Percentiles rank a stretch among this genome's conserved stretches.
Evolutionary conservation across 2,888 invertebrate species (phyloP).

Genomic region (Scaptomyza caliginosa): DNA sequence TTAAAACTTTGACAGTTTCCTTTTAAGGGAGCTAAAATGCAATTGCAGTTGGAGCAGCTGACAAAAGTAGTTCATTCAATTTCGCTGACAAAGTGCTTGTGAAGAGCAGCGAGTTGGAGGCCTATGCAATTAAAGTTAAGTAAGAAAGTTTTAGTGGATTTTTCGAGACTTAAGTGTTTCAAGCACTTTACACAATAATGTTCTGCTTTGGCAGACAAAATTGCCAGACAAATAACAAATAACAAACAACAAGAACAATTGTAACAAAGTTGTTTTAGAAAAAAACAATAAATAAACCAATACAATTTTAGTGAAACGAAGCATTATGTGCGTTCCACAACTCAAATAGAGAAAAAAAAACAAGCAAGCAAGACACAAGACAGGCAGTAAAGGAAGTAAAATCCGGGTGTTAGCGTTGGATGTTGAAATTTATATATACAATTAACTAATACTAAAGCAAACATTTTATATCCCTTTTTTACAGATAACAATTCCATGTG

Average conservation of each 20-base stretch:
- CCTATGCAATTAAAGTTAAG: slow-evolving; percentile 42
- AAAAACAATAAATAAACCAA: slow-evolving; percentile 72
- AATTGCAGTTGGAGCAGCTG: slow-evolving; percentile 13
- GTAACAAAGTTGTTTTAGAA: slow-evolving; percentile 51
- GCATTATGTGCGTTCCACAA: slow-evolving; percentile 22
- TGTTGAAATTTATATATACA: no score
- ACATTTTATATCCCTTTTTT: no score
- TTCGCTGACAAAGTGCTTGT: background rate
- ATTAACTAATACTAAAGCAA: no score
- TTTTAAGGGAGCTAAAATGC: background rate
- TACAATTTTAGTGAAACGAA: slow-evolving; percentile 65
- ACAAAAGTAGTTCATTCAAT: background rate
- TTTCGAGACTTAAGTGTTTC: slow-evolving; percentile 46
- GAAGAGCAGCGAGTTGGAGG: background rate
- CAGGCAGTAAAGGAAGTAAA: slow-evolving; percentile 16
- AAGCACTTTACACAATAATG: slow-evolving; percentile 31
- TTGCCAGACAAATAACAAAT: slow-evolving; percentile 14
- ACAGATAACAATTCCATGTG: slow-evolving; percentile 9
- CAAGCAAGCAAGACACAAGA: slow-evolving; percentile 19
- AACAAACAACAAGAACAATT: slow-evolving; percentile 29
- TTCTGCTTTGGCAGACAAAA: slow-evolving; percentile 11
- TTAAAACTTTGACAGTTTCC: slow-evolving; percentile 7
- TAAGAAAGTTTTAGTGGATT: slow-evolving; percentile 66
- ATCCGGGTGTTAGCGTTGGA: slow-evolving; percentile 18
- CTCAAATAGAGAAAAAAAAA: slow-evolving; percentile 38